These are phyloP conservation scores for Meda fulgida DNA, from an alignment of 2,797 vertebrate species.

Conservation along the genomic window DNA sequence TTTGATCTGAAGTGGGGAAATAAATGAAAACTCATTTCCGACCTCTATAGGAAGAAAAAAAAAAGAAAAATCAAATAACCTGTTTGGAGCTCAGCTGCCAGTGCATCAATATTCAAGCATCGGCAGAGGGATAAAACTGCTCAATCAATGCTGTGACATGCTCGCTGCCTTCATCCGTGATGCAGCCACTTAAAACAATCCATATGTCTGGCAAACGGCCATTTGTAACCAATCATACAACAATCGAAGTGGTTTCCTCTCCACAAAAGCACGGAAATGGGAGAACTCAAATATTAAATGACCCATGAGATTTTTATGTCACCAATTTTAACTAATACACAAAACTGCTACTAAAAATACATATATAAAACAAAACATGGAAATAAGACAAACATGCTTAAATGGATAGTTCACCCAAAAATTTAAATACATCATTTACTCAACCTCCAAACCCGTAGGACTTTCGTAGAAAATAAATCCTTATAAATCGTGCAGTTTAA, in stretches of 20 bases:
- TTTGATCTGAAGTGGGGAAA: conserved; percentile 47
- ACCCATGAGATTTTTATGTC: not conserved
- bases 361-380: not conserved
- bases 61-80: conserved; percentile 60
- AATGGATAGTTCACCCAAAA: not conserved
- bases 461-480: not conserved
- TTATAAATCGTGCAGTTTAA: not conserved
- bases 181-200: conserved; percentile 65
- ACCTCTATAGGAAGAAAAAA: conserved; percentile 24
- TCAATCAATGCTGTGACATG: conserved; percentile 64
- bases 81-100: conserved; percentile 53
- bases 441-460: not conserved
- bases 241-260: conserved; percentile 15
- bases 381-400: not conserved
- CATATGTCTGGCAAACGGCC: conserved; percentile 58
- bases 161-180: conserved; percentile 59
- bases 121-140: conserved; percentile 62
- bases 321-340: not conserved
- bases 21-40: conserved; percentile 62
- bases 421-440: not conserved
- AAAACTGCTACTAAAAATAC: not conserved
- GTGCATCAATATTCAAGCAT: conserved; percentile 66
- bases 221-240: conserved; percentile 62
- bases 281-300: not conserved
- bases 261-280: not conserved